Percentiles rank a stretch among this genome's conserved stretches.
Conservation (phyloP, 1,140 invertebrate species). For the Drosophila kurseongensis region DNA sequence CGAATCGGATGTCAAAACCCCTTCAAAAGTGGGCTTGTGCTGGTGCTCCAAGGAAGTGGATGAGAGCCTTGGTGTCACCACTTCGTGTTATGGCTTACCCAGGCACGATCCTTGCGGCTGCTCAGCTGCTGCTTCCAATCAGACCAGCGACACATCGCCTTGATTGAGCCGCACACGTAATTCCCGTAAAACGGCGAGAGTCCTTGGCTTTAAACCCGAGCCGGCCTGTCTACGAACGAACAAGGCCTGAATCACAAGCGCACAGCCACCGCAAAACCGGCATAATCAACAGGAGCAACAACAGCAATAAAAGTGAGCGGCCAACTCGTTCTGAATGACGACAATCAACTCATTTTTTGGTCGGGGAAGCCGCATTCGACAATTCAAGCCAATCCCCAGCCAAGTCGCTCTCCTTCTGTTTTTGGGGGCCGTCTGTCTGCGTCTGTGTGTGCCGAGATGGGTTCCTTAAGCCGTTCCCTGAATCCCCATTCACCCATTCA, state of each 20-base stretch:
- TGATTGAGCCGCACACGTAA: constrained; percentile 45
- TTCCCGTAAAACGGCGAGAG: constrained; percentile 26
- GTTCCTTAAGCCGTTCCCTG: constrained; percentile 18
- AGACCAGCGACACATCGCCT: constrained; percentile 29
- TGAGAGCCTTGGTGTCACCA: constrained; percentile 49
- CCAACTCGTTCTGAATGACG: constrained; percentile 62
- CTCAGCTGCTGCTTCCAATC: constrained; percentile 23
- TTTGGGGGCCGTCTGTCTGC: neutral
- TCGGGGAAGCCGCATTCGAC: constrained; percentile 31
- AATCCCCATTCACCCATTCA: neutral
- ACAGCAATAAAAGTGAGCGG: constrained; percentile 48
- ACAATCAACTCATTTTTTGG: constrained; percentile 75
- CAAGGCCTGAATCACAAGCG: constrained; percentile 44
- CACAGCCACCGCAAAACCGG: constrained; percentile 22
- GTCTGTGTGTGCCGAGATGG: neutral
- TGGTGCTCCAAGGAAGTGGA: constrained; percentile 14
- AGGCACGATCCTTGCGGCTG: constrained; percentile 64
- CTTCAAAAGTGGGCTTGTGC: constrained; percentile 17
- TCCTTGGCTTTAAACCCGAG: constrained; percentile 22
- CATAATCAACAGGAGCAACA: constrained; percentile 28
- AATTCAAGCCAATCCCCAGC: constrained; percentile 48
- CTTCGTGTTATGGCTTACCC: constrained; percentile 65
- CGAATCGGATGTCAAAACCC: constrained; percentile 47
- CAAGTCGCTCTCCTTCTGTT: constrained; percentile 5
- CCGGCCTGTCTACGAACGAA: constrained; percentile 4